Evolutionary conservation across 2,797 vertebrate species (phyloP).

Genomic region (Falco berigora): DNA sequence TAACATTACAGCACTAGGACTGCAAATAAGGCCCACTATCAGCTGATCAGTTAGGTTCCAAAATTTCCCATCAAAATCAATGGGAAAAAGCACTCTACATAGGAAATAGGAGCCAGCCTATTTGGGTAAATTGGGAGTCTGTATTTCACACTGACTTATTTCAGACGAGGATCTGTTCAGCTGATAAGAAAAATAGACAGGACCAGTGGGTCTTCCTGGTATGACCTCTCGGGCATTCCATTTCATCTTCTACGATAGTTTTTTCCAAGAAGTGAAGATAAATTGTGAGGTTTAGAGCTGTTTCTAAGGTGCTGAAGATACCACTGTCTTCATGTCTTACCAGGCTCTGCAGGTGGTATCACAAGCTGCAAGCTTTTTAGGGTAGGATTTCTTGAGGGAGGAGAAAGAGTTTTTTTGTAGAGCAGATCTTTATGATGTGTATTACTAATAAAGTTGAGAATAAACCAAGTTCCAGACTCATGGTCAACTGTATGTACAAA

Average conservation of each 20-base stretch:
- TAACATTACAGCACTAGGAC: neutral
- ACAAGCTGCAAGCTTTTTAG: neutral
- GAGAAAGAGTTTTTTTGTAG: neutral
- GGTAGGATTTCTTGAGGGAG: neutral
- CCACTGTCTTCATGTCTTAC: neutral
- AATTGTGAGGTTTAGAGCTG: neutral
- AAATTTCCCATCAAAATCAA: neutral
- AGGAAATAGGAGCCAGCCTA: neutral
- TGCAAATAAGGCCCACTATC: neutral
- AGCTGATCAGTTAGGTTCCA: neutral
- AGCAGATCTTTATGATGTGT: neutral
- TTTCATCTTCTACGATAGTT: neutral
- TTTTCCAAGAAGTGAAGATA: neutral
- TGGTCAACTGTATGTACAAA: neutral
- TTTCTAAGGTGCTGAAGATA: neutral
- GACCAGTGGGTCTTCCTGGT: neutral
- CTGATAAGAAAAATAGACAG: neutral
- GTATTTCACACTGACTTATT: neutral
- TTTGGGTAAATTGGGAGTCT: neutral
- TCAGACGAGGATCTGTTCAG: neutral
- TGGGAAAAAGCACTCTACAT: neutral
- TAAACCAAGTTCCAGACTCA: neutral
- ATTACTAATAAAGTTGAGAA: neutral
- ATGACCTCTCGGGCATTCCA: neutral
- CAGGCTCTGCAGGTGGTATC: neutral